Evolutionary conservation across 2,113 vertebrate genomes (phyloP).

Genomic region (Ranitomeya variabilis): DNA sequence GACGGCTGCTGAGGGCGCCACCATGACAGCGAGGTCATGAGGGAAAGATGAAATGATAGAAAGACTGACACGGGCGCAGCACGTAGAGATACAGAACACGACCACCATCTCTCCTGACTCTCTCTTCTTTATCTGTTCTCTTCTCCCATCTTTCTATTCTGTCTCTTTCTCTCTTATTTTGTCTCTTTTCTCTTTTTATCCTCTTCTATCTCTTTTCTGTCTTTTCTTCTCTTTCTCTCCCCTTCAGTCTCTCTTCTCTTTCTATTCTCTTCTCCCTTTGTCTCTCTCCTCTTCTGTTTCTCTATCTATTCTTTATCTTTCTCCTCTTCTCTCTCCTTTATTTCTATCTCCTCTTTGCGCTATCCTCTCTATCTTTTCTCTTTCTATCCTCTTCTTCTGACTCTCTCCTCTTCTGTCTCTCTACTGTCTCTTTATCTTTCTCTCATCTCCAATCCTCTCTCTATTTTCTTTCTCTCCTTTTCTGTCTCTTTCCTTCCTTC

Average conservation of each 20-base stretch:
- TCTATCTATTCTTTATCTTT: neutral
- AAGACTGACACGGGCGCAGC: neutral
- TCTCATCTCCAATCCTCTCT: too few species aligned
- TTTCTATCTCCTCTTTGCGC: neutral
- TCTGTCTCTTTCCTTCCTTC: neutral
- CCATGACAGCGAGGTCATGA: neutral
- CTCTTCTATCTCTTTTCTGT: neutral
- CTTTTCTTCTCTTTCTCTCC: too few species aligned
- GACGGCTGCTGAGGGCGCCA: neutral
- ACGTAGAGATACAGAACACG: neutral
- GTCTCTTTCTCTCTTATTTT: neutral
- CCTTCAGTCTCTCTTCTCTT: too few species aligned
- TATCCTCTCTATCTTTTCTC: neutral
- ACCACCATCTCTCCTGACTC: too few species aligned
- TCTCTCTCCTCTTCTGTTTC: too few species aligned
- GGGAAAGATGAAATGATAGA: neutral
- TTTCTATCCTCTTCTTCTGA: neutral
- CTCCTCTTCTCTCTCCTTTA: neutral
- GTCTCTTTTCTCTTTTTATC: neutral
- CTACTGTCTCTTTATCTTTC: neutral
- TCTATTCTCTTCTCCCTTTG: too few species aligned
- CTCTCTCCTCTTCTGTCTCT: neutral
- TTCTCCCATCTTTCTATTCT: neutral
- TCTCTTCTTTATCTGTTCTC: neutral
- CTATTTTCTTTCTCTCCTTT: neutral